Base-by-base conservation (phyloP, 1,140 invertebrate species). In the Drosophila dunni region DNA sequence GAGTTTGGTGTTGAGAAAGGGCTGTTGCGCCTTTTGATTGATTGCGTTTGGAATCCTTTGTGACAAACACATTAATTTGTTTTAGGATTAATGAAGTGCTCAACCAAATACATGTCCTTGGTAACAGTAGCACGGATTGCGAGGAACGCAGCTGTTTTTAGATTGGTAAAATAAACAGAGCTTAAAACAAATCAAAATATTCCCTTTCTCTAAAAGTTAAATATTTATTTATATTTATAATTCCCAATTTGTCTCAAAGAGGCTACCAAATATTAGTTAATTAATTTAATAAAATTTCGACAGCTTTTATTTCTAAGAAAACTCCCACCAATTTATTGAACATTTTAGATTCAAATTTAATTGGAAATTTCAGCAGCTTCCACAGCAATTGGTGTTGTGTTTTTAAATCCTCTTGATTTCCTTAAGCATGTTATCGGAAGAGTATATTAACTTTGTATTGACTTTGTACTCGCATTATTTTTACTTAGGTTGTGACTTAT, bases 61-160 rank as follows among this genome's bases (percentile, higher is more conserved):
- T 75, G 83, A 86, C 83, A 89, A 74, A 75, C 63, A 77, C 79
- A 82, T 86, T 78, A 83, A 88, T 88, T 89, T 89, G 62, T 77
- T 79, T 50, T 36, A 73, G 69, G 65, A 86, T 86, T 88, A 86
- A 86, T 89, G 84, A 75, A 83, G 69, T 79, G 68, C 45, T 64
- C 56, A 36, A 20, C 10, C 38, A 60, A 58, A 60, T 71, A 34
- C 17, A 38, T 17, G 0, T 7, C 11, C 5, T 29, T 29, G 38
- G 1, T 33, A 20, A 29, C 15, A 11, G 29, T 7, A n/a, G 33
- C 48, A 73, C 11, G 29, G 56, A 46, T 42, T 45, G 58, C 3
- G 7, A 13, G 7, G 40, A 29, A 40, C 40, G 38, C 70, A 73
- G 64, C 64, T 73, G 71, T 24, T 24, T 33, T 33, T 10, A 48